A percentile compares a stretch with the other conserved stretches of the same genome.
These are phyloP conservation scores for Willisornis vidua DNA, from an alignment of 2,113 vertebrate genomes.

Conservation along the genomic window DNA sequence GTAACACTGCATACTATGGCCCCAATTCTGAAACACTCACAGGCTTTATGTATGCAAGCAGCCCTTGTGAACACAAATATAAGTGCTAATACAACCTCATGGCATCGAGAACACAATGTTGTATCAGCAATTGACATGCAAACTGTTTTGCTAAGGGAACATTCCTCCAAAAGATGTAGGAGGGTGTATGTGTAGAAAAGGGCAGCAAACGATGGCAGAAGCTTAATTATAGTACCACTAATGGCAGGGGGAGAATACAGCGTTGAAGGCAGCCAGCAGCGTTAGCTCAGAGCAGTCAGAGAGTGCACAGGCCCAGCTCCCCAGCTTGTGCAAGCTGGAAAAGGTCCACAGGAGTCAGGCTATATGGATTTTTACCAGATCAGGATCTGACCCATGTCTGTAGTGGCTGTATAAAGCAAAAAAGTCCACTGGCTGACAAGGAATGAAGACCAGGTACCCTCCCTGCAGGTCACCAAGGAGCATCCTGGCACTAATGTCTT, in stretches of 20 bases:
- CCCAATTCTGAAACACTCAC: background rate
- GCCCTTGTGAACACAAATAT: slow-evolving; percentile 38
- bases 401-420: background rate
- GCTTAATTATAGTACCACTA: slow-evolving; percentile 51
- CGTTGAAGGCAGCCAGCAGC: background rate
- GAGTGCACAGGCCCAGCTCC: background rate
- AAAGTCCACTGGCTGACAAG: background rate
- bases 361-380: background rate
- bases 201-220: slow-evolving; percentile 41
- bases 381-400: background rate
- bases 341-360: background rate
- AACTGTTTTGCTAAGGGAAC: slow-evolving; percentile 66
- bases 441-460: background rate
- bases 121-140: slow-evolving; percentile 59
- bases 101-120: slow-evolving; percentile 36
- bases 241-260: slow-evolving; percentile 18
- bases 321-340: fast-evolving
- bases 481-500: background rate
- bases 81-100: slow-evolving; percentile 42
- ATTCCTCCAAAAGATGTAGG: slow-evolving; percentile 54
- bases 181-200: slow-evolving; percentile 52
- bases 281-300: background rate
- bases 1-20: slow-evolving; percentile 56
- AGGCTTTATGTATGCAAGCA: slow-evolving; percentile 23
- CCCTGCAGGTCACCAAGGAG: background rate